Base-by-base conservation (phyloP, 2,888 invertebrate species). In the Gortyna flavago region DNA sequence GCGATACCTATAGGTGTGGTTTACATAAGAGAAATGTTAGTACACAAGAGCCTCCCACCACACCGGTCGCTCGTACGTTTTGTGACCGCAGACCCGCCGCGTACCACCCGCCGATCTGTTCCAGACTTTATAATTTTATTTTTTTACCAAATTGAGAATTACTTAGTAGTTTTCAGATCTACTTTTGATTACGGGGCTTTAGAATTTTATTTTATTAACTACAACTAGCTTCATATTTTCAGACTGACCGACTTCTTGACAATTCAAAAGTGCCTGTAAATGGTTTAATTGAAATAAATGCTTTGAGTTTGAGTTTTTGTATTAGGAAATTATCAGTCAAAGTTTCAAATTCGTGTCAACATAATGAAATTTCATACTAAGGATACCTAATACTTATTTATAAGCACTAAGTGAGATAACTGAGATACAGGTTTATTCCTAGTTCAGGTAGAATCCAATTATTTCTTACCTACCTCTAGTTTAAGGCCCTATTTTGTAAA, bases 21-120 rank as follows among this genome's bases (percentile, higher is more conserved):
- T 64, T 74, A 76, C 65, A 70, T 35, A 72, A 85, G 88, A 87
- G 82, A 85, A 79, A 87, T 80, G 68, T 67, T 79, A 72, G 76
- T 77, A 80, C 73, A n/a, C 77, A 72, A 72, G 66, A 79, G 71
- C 76, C 38, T n/a, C n/a, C n/a, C n/a, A n/a, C 62, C 29, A 64
- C 66, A 73, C 41, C 51, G 61, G 70, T 72, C 62, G 79, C 77
- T 72, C 78, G 75, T 84, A 86, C 79, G 57, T 88, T 88, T 88
- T 54, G 72, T 70, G 68, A 84, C 86, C 86, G 51, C 87, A 86
- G 44, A 32, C 65, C 16, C 21, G 72, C 65, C 69, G 65, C 72
- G 51, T 62, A 70, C 44, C 65, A 25, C n/a, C 54, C 67, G 67
- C 51, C 64, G 44, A 54, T 59, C 59, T 68, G 38, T 65, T 51